Percentiles rank a stretch among this genome's conserved stretches.
phyloP scores from a whole-genome alignment of 2,113 vertebrate species.

The Oreotrochilus melanogaster region DNA sequence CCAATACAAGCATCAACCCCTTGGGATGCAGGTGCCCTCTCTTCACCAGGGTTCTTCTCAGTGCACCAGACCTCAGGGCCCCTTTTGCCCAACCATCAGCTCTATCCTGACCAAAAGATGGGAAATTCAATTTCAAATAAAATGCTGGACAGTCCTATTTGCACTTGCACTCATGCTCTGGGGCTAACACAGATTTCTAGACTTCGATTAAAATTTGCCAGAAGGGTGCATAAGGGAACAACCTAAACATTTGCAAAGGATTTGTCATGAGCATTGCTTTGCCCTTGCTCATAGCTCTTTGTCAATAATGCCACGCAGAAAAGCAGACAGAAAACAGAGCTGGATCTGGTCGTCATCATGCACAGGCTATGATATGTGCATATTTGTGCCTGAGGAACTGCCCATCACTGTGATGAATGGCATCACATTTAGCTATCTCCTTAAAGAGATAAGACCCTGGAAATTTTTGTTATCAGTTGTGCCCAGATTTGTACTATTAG shows the following conservation, averaged over 20 bases:
- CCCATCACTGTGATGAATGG: constrained; percentile 33
- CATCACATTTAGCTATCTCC: not conserved
- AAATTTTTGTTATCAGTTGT: not conserved
- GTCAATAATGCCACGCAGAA: fast-evolving
- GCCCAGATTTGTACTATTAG: not conserved
- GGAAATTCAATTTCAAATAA: not conserved
- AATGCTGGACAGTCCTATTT: not conserved
- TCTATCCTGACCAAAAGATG: not conserved
- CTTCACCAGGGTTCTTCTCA: not conserved
- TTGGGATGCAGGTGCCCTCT: not conserved
- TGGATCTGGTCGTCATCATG: constrained; percentile 23
- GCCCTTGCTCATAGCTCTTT: not conserved
- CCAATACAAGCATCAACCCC: not conserved
- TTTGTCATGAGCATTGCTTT: not conserved
- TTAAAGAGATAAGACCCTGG: not conserved
- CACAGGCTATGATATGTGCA: fast-evolving
- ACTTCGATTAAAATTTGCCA: not conserved
- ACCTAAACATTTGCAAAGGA: not conserved
- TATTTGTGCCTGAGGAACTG: constrained; percentile 12
- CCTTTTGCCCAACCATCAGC: not conserved
- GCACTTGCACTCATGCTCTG: not conserved
- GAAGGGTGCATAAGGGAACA: not conserved
- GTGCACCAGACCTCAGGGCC: not conserved
- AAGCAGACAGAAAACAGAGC: constrained; percentile 55
- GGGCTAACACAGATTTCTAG: not conserved